These are phyloP conservation scores for Proterorhinus semilunaris DNA, from an alignment of 2,113 vertebrate genomes.

Conservation along the genomic window DNA sequence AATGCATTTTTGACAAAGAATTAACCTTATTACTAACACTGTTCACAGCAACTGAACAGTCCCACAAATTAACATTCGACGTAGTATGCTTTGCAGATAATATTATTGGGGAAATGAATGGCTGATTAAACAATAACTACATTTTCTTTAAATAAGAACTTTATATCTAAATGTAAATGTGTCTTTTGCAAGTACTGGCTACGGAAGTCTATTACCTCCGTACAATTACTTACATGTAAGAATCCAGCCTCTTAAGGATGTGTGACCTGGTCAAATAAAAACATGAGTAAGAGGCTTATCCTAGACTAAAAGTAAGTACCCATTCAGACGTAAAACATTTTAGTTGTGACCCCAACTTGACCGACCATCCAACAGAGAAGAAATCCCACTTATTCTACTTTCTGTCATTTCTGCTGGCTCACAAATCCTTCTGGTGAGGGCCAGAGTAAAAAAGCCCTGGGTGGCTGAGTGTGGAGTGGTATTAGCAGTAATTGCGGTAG, in stretches of 20 bases:
- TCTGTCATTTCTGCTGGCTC: slow-evolving; percentile 17
- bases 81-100: no score
- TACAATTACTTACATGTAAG: no score
- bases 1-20: background rate
- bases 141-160: no score
- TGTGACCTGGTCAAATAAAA: background rate
- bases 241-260: background rate
- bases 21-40: background rate
- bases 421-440: slow-evolving; percentile 7
- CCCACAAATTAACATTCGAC: background rate
- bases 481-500: slow-evolving; percentile 37
- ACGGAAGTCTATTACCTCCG: no score
- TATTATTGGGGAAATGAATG: no score
- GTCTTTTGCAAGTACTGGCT: no score
- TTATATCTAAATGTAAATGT: no score
- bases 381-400: slow-evolving; percentile 11
- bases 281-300: slow-evolving; percentile 1
- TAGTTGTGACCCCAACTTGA: slow-evolving; percentile 7
- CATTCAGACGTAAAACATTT: background rate
- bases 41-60: background rate
- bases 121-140: no score
- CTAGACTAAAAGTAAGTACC: background rate
- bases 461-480: slow-evolving; percentile 2
- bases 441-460: slow-evolving; percentile 20
- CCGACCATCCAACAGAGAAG: background rate